phyloP scores from a whole-genome alignment of 2,888 invertebrate species.

The Aproaerema taeniolella region DNA sequence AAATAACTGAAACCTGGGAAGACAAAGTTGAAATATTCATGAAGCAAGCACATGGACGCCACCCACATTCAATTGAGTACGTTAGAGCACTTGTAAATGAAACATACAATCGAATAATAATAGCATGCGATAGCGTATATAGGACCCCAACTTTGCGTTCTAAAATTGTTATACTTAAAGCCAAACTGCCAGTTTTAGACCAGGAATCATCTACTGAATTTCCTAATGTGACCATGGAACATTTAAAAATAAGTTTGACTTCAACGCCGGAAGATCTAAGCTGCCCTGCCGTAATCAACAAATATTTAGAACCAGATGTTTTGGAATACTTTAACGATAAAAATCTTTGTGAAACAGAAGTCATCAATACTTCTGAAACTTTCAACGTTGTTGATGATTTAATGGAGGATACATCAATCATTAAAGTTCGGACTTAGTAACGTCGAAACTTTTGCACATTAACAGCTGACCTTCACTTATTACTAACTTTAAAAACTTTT shows the following conservation, averaged over 20 bases:
- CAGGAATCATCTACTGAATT: neutral
- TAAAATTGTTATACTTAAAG: conserved; percentile 3
- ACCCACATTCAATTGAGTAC: neutral
- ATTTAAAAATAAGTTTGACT: neutral
- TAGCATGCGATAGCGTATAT: neutral
- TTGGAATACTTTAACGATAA: conserved; percentile 26
- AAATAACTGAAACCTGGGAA: neutral
- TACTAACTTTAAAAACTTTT: neutral
- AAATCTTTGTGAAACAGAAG: conserved; percentile 32
- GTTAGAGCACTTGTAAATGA: neutral
- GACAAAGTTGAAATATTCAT: conserved; percentile 1
- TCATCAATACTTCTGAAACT: neutral
- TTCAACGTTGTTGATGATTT: neutral
- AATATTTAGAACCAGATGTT: conserved; percentile 26
- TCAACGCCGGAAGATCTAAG: conserved; percentile 27
- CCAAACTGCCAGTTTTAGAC: neutral
- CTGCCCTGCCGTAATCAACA: conserved; percentile 34
- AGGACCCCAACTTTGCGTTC: neutral
- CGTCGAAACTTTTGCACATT: too few relatives aligned
- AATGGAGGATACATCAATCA: neutral
- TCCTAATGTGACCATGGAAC: neutral
- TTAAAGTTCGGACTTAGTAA: neutral
- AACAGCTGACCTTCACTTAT: too few relatives aligned
- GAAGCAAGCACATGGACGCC: neutral
- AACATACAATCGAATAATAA: neutral